Evolutionary conservation across 2,888 invertebrate genomes (phyloP), one percentile per base, ranked within the genome.

Genomic region (Dasypogon diadema): DNA sequence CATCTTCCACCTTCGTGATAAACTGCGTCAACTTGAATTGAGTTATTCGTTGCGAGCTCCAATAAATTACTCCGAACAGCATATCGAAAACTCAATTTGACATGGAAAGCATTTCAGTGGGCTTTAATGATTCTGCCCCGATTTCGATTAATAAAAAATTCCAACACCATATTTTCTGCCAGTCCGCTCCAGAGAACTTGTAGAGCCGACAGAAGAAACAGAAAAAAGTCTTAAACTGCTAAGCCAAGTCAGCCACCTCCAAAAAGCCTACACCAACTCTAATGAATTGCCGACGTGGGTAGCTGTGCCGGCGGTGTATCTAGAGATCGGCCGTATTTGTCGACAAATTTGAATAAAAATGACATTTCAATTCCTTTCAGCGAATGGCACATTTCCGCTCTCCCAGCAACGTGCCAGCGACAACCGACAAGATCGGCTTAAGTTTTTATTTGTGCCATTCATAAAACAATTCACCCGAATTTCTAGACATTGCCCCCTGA

Each of bases 291-390:
- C 34, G 22, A 54, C 74, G 74, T 74, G 63, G 63, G 63, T n/a
- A 34, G 74, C n/a, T 18, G 37, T 55, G n/a, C 42, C 54, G 72
- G 55, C 55, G 22, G 46, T n/a, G 65, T 5, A 34, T 14, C 18
- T 26, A 16, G 70, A 54, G 54, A n/a, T 34, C 18, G 18, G 70
- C 51, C 70, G 42, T 70, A 24, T 70, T 54, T 54, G 70, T 51
- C 37, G 54, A 54, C 18, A 74, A 77, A 77, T 77, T 77, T 77
- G 77, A 77, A 77, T 77, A 77, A 77, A 77, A 77, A 70, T 63
- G 34, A 68, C 60, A 70, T 77, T 77, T 77, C 77, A 54, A 77
- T 77, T 74, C 77, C 55, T 54, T 60, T 42, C 70, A 72, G 51
- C 74, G 22, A 48, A 21, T 48, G 46, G 14, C 48, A 46, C 72